Percentiles rank a stretch among this genome's conserved stretches.
Evolutionary conservation across 2,888 invertebrate species (phyloP).

Genomic region (Cylloceria caligata): DNA sequence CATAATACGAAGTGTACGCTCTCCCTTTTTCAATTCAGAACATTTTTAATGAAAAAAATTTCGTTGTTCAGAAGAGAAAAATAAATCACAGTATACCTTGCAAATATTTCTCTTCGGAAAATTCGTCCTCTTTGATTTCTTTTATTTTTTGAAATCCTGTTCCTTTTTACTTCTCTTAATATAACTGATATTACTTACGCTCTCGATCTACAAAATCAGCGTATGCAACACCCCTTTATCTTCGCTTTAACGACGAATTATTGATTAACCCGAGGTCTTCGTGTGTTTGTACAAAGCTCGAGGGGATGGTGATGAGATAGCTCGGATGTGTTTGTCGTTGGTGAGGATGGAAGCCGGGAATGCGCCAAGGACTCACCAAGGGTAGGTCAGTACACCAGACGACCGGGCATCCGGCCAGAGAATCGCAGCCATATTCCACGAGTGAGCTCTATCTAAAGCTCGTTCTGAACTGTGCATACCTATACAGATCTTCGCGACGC

Average conservation of each 20-base stretch:
- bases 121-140: too few relatives aligned
- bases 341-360: constrained; percentile 48
- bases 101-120: too few relatives aligned
- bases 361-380: constrained; percentile 73
- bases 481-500: not conserved
- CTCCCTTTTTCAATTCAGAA: too few relatives aligned
- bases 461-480: constrained; percentile 17
- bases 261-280: constrained; percentile 6
- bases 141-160: too few relatives aligned
- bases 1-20: too few relatives aligned
- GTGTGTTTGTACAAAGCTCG: constrained; percentile 13
- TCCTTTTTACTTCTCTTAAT: not conserved
- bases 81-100: not conserved
- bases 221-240: not conserved
- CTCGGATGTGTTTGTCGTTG: constrained; percentile 32
- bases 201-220: not conserved
- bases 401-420: constrained; percentile 55
- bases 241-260: not conserved
- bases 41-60: too few relatives aligned
- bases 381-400: constrained; percentile 76
- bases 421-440: constrained; percentile 40
- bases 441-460: constrained; percentile 30
- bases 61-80: too few relatives aligned
- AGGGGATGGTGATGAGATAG: constrained; percentile 35
- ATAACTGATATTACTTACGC: not conserved